Percentiles rank a stretch among this genome's conserved stretches.
phyloP scores from a whole-genome alignment of 2,888 invertebrate genomes.

The Drepana falcataria region DNA sequence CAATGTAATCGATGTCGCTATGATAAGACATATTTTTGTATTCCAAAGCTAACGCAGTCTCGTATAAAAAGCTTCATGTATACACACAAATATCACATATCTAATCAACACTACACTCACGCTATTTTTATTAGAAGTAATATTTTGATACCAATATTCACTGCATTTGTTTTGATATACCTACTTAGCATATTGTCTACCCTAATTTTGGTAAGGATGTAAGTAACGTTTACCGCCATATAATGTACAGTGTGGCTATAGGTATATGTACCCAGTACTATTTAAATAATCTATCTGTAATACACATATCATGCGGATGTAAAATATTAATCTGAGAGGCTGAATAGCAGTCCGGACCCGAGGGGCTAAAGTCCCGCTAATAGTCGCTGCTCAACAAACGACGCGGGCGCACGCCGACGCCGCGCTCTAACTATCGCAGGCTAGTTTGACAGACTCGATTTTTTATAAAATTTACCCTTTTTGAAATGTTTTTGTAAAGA shows the following conservation, averaged over 20 bases:
- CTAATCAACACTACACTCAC: conserved; percentile 58
- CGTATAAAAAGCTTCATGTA: conserved; percentile 57
- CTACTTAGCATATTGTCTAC: conserved; percentile 61
- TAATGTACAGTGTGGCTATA: conserved; percentile 69
- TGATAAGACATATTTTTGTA: conserved; percentile 68
- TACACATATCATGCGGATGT: conserved; percentile 74
- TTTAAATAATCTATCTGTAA: conserved; percentile 60
- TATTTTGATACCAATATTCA: conserved; percentile 76
- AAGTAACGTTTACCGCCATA: conserved; percentile 61
- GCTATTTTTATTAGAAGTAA: conserved; percentile 65
- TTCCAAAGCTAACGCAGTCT: conserved; percentile 42
- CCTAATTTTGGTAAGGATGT: conserved; percentile 61
- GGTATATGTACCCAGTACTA: conserved; percentile 70
- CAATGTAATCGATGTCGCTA: conserved; percentile 42
- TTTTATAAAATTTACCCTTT: conserved; percentile 67
- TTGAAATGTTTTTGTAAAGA: conserved; percentile 57
- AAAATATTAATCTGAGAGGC: conserved; percentile 59
- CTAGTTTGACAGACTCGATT: conserved; percentile 50
- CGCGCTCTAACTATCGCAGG: conserved; percentile 42
- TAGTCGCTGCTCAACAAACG: conserved; percentile 45
- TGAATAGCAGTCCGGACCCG: conserved; percentile 48
- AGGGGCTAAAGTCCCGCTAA: conserved; percentile 35
- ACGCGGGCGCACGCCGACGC: conserved; percentile 23
- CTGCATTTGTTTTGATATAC: conserved; percentile 68
- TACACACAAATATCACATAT: conserved; percentile 73